phyloP scores from a whole-genome alignment of 35 echinoderm and acorn worm species.

The Diadema setosum region DNA sequence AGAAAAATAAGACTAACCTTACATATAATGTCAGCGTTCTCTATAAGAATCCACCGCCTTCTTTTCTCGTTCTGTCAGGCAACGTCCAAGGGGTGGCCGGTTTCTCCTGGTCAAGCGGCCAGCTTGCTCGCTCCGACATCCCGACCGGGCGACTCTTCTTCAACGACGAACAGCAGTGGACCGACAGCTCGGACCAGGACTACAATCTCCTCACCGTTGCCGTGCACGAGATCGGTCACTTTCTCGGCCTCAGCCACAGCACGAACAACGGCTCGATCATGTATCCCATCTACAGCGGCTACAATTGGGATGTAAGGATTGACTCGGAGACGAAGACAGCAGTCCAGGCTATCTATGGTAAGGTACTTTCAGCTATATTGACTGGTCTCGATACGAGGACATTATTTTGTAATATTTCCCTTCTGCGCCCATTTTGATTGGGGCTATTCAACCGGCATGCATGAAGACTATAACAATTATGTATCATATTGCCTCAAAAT shows the following conservation, averaged over 20 bases:
- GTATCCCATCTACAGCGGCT: conserved; percentile 45
- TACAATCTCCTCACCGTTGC: conserved; percentile 71
- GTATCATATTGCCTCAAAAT: too few relatives aligned
- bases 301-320: conserved; percentile 29
- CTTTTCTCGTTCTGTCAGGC: too few relatives aligned
- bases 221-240: conserved; percentile 90
- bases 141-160: conserved; percentile 29
- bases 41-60: too few relatives aligned
- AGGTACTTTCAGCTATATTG: background rate
- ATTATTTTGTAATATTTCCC: too few relatives aligned
- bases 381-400: too few relatives aligned
- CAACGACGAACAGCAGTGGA: conserved; percentile 70
- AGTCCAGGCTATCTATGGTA: conserved; percentile 11
- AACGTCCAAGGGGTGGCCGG: too few relatives aligned
- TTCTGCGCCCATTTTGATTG: too few relatives aligned
- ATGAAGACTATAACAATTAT: too few relatives aligned
- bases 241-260: conserved; percentile 61
- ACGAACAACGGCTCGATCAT: conserved; percentile 15
- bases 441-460: too few relatives aligned
- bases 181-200: conserved; percentile 37
- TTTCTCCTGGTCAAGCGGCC: background rate
- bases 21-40: too few relatives aligned
- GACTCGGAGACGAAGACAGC: conserved; percentile 17
- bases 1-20: too few relatives aligned
- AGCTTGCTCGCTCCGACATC: conserved; percentile 8